Evolutionary conservation across 2,113 vertebrate species (phyloP).

Genomic region (Cricetomys ansorgei): DNA sequence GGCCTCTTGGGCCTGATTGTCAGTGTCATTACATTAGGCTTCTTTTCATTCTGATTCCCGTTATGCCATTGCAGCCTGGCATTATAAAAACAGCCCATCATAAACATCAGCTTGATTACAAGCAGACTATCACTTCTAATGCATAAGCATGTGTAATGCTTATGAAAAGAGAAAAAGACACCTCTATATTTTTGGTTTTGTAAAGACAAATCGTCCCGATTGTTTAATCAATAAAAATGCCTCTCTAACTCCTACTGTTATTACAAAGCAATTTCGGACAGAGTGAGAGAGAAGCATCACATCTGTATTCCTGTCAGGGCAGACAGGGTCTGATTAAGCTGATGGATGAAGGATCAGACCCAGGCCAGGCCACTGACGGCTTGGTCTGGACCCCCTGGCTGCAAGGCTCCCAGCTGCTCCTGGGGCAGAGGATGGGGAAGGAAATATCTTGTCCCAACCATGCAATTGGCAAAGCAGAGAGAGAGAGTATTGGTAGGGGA

Average conservation of each 20-base stretch:
- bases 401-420: background rate
- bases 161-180: conserved; percentile 80
- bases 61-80: conserved; percentile 44
- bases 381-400: background rate
- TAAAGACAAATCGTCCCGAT: conserved; percentile 87
- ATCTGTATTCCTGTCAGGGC: conserved; percentile 82
- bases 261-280: conserved; percentile 85
- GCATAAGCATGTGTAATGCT: conserved; percentile 78
- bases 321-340: conserved; percentile 67
- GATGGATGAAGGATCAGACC: conserved; percentile 55
- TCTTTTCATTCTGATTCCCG: conserved; percentile 52
- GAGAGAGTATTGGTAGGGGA: background rate
- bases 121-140: conserved; percentile 73
- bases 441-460: background rate
- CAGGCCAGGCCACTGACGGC: background rate
- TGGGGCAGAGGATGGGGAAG: background rate
- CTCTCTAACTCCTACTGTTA: conserved; percentile 85
- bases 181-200: conserved; percentile 83
- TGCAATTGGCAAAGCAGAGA: background rate
- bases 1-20: conserved; percentile 30
- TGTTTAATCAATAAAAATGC: conserved; percentile 90
- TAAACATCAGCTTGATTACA: conserved; percentile 80
- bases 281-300: conserved; percentile 78
- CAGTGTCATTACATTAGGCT: conserved; percentile 58
- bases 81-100: conserved; percentile 65